These are phyloP conservation scores for Drosophila siamana DNA, from an alignment of 2,888 invertebrate genomes.

Conservation along the genomic window DNA sequence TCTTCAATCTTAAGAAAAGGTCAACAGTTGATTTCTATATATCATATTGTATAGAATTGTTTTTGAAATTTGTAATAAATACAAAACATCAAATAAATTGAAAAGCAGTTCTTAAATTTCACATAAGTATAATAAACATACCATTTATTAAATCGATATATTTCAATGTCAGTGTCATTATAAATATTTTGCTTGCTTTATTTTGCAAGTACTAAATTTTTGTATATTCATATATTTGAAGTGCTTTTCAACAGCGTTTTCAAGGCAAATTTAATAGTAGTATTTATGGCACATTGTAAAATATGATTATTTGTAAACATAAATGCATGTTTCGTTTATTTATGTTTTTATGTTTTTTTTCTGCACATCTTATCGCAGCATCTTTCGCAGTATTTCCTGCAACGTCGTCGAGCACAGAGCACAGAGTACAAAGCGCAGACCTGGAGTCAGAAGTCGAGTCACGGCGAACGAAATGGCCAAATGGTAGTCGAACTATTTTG, in stretches of 20 bases:
- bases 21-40: no score
- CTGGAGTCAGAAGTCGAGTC: conserved; percentile 38
- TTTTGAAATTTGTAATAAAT: no score
- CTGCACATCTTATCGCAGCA: neutral
- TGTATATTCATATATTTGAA: no score
- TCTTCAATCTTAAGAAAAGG: no score
- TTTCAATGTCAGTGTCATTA: neutral
- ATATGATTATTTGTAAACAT: neutral
- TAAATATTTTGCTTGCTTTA: neutral
- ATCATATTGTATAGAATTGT: no score
- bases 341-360: neutral
- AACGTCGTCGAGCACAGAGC: neutral
- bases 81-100: no score
- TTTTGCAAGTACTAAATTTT: neutral
- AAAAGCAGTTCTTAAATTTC: no score
- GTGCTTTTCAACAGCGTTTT: neutral
- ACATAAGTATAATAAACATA: no score
- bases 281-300: neutral
- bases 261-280: neutral
- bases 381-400: conserved; percentile 14
- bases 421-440: neutral
- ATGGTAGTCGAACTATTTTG: conserved; percentile 49
- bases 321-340: neutral
- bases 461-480: conserved; percentile 44
- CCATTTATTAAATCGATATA: no score